phyloP scores from a whole-genome alignment of 2,888 invertebrate genomes.

The Dynastes tityus region DNA sequence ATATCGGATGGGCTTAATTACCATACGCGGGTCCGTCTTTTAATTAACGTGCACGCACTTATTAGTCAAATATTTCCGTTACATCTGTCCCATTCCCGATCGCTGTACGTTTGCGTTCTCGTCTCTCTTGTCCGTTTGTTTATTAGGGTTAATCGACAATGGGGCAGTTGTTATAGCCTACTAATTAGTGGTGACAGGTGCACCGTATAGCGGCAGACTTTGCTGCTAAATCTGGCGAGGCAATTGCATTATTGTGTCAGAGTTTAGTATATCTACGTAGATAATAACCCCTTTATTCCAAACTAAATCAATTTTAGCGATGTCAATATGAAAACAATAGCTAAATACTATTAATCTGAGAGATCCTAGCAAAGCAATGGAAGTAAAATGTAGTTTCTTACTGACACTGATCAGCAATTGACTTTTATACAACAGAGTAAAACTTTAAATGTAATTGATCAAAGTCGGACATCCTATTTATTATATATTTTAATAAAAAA shows the following conservation, averaged over 20 bases:
- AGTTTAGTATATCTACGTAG: slow-evolving; percentile 20
- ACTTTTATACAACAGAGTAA: too few relatives aligned
- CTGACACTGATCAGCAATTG: too few relatives aligned
- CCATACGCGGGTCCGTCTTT: slow-evolving; percentile 27
- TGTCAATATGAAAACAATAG: too few relatives aligned
- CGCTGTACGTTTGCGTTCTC: slow-evolving; percentile 13
- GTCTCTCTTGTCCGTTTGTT: slow-evolving; percentile 57
- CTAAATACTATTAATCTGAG: too few relatives aligned
- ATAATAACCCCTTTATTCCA: slow-evolving; percentile 16
- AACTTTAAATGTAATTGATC: too few relatives aligned
- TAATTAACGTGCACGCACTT: slow-evolving; percentile 43
- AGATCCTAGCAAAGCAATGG: too few relatives aligned
- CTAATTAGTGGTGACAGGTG: slow-evolving; percentile 72
- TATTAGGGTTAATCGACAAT: slow-evolving; percentile 71
- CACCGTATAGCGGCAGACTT: slow-evolving; percentile 66
- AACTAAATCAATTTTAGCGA: neutral
- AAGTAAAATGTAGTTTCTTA: too few relatives aligned
- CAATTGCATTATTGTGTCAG: slow-evolving; percentile 51
- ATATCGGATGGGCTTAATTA: slow-evolving; percentile 29
- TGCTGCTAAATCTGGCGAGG: slow-evolving; percentile 53
- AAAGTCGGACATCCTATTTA: too few relatives aligned
- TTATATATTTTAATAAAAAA: too few relatives aligned
- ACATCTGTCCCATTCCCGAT: slow-evolving; percentile 43
- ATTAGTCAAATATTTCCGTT: slow-evolving; percentile 45
- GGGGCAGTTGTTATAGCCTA: slow-evolving; percentile 69